phyloP scores from a whole-genome alignment of 2,888 invertebrate genomes.

The Phyllotreta striolata region DNA sequence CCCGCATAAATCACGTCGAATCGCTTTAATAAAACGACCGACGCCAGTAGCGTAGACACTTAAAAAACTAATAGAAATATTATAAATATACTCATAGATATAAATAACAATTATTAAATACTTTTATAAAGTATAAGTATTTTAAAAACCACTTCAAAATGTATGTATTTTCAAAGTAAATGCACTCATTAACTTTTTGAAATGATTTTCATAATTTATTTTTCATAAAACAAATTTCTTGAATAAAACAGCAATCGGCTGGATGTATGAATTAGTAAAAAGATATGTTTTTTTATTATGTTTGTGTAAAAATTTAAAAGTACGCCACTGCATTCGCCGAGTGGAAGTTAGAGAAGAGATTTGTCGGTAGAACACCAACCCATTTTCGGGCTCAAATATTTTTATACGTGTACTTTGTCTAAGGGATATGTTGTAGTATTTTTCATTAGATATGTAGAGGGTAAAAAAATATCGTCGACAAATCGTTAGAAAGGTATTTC shows the following conservation, averaged over 20 bases:
- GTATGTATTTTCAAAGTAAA: too few relatives aligned
- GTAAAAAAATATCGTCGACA: conserved; percentile 49
- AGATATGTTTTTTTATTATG: background rate
- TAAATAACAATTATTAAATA: too few relatives aligned
- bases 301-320: background rate
- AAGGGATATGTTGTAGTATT: conserved; percentile 52
- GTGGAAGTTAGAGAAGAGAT: conserved; percentile 46
- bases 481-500: conserved; percentile 15
- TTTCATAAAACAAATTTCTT: too few relatives aligned
- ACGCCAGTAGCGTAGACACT: conserved; percentile 34
- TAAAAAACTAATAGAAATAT: background rate
- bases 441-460: conserved; percentile 50
- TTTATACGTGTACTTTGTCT: conserved; percentile 61
- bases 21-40: conserved; percentile 59
- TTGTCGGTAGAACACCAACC: conserved; percentile 53
- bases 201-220: too few relatives aligned
- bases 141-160: too few relatives aligned
- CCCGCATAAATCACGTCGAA: conserved; percentile 60
- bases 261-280: too few relatives aligned
- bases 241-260: too few relatives aligned
- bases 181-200: too few relatives aligned
- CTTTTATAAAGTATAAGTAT: too few relatives aligned
- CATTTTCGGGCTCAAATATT: conserved; percentile 60
- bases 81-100: too few relatives aligned
- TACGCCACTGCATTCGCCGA: conserved; percentile 34